phyloP scores from a whole-genome alignment of 1,140 invertebrate species.

The Arion vulgaris region DNA sequence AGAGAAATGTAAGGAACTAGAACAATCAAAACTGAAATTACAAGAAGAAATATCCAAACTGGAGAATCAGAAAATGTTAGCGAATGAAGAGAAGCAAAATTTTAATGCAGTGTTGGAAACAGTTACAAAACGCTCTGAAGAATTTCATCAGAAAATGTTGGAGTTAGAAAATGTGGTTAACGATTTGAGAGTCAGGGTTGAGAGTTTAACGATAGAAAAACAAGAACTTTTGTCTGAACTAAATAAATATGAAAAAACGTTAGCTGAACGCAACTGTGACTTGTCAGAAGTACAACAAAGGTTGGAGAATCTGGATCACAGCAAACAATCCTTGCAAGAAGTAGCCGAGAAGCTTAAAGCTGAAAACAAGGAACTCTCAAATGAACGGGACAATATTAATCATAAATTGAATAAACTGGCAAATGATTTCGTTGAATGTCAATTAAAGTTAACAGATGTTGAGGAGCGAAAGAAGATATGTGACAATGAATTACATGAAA shows the following conservation, averaged over 20 bases:
- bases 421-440: neutral
- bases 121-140: neutral
- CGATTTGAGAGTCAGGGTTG: neutral
- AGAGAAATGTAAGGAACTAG: neutral
- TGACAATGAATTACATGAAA: conserved; percentile 6
- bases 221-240: neutral
- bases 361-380: neutral
- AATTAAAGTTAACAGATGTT: neutral
- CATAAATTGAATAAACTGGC: neutral
- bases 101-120: neutral
- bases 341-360: neutral
- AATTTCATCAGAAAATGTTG: neutral
- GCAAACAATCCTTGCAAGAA: neutral
- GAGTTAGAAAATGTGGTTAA: neutral
- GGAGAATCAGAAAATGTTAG: neutral
- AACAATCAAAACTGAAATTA: neutral
- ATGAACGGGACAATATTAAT: neutral
- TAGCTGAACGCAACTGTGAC: neutral
- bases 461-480: neutral
- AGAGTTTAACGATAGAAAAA: neutral
- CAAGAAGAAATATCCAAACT: neutral
- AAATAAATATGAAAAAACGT: neutral
- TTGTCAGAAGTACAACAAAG: neutral
- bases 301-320: neutral
- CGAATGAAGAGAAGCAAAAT: neutral